Evolutionary conservation across 2,888 invertebrate genomes (phyloP), one percentile per base, ranked within the genome.

Genomic region (Panopea generosa): DNA sequence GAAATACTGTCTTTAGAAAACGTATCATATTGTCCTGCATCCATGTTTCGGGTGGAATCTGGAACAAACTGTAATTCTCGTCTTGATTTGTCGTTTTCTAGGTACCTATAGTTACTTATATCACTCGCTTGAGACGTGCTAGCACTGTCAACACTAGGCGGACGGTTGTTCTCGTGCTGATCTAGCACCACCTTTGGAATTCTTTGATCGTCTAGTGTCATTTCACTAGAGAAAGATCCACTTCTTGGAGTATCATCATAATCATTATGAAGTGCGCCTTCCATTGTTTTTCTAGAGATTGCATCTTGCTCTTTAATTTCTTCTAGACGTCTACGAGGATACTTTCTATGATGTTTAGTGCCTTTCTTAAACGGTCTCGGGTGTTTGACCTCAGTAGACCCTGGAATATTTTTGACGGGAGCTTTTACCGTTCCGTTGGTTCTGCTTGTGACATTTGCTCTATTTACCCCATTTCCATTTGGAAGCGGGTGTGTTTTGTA

Each of bases 251-350:
- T 73, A 18, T 70, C 52, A 52, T 40, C 45, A 22, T 20, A 29
- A 26, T 73, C 63, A 38, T 78, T 57, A 38, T 66, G 66, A 9
- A 45, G 22, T 11, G 62, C 69, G 16, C 72, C 81, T 29, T 82
- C 84, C 20, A 45, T 20, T 14, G 78, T 77, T 56, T 84, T 84
- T 55, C 84, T 60, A n/a, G 84, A 84, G n/a, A 84, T 70, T n/a
- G 82, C 80, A 59, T 84, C 84, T 24, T 77, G 69, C 60, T 84
- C 84, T 57, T 84, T 81, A 2, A 84, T 84, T 55, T 81, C 82
- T 49, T 81, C 84, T 0, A 84, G 72, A 24, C 78, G 73, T 24
- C 79, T 60, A 29, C 53, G 45, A 11, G 56, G 53, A 26, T 75
- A 56, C 49, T 75, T 75, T 3, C 63, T 29, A 11, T 56, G 43